phyloP scores from a whole-genome alignment of 2,888 invertebrate species.

The Alsophila aescularia region DNA sequence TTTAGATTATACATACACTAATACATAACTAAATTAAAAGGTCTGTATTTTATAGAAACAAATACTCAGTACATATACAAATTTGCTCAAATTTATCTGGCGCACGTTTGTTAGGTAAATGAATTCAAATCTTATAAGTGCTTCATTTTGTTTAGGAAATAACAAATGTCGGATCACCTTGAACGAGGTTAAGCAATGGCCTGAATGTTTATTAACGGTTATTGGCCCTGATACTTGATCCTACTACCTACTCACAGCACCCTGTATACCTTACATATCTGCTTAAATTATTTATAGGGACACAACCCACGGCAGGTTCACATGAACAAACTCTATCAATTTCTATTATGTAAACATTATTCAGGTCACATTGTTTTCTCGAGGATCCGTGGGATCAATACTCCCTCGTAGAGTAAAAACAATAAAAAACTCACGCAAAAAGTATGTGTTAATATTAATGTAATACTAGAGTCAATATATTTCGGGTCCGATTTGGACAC shows the following conservation, averaged over 20 bases:
- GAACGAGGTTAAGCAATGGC: background rate
- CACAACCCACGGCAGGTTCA: constrained; percentile 29
- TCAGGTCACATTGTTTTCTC: constrained; percentile 26
- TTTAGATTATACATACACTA: too few relatives aligned
- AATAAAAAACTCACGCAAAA: constrained; percentile 47
- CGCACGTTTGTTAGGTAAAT: too few relatives aligned
- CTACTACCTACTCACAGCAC: constrained; percentile 3
- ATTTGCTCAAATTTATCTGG: too few relatives aligned
- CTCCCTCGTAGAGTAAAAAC: constrained; percentile 35
- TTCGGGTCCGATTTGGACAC: constrained; percentile 66
- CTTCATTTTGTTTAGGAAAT: too few relatives aligned
- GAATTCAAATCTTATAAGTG: too few relatives aligned
- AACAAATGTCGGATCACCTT: too few relatives aligned
- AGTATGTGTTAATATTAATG: constrained; percentile 66
- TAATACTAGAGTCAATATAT: constrained; percentile 56
- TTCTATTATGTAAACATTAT: constrained; percentile 28
- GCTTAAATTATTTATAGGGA: constrained; percentile 27
- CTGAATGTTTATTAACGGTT: background rate
- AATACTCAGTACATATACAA: too few relatives aligned
- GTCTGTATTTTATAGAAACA: too few relatives aligned
- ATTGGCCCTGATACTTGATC: too few relatives aligned
- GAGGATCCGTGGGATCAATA: constrained; percentile 32
- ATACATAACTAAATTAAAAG: too few relatives aligned
- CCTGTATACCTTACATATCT: constrained; percentile 6
- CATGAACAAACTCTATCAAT: constrained; percentile 4